Base-by-base conservation (phyloP, 2,113 vertebrate genomes). In the Myotis yumanensis region DNA sequence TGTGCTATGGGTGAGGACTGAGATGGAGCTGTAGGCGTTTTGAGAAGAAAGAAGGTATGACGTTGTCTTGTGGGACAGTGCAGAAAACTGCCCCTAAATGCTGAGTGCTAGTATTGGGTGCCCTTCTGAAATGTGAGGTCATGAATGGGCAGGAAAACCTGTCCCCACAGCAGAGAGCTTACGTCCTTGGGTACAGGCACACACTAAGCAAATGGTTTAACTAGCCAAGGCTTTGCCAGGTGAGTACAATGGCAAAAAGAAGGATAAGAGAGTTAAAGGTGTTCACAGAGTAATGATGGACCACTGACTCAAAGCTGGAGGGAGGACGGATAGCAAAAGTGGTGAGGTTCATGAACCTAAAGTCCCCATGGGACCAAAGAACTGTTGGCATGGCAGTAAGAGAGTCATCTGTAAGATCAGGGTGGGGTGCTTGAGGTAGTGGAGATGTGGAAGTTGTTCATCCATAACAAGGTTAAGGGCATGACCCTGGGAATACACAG, bases 401-500 rank as follows among this genome's bases (percentile, higher is more conserved):
- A 83, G 68, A 82, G 71, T 37, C 62, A 20, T 32, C 54, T 69
- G 1, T 30, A 16, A 84, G 64, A 32, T 17, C n/a, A 30, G 37
- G 64, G 18, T 3, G 43, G n/a, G 40, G 30, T 15, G 37, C 46
- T 0, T 32, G 32, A 51, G 5, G 15, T 0, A 6, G 18, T 0
- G 4, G 59, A 80, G 76, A 69, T 35, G 30, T 35, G 10, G 73
- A 68, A 52, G 32, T 2, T 17, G 52, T n/a, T 37, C n/a, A 5
- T 16, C 17, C 79, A 1, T 16, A 52, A 57, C 0, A 40, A 84
- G 35, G 76, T 32, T 28, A 69, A 43, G 62, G 68, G 51, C 11
- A 46, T 22, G 40, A 20, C 10, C 82, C 64, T 11, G 30, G 48
- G 40, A 54, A 28, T 4, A n/a, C 40, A 83, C 2, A 37, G 28